Evolutionary conservation across 2,113 vertebrate genomes (phyloP).

Genomic region (Protobothrops mucrosquamatus): DNA sequence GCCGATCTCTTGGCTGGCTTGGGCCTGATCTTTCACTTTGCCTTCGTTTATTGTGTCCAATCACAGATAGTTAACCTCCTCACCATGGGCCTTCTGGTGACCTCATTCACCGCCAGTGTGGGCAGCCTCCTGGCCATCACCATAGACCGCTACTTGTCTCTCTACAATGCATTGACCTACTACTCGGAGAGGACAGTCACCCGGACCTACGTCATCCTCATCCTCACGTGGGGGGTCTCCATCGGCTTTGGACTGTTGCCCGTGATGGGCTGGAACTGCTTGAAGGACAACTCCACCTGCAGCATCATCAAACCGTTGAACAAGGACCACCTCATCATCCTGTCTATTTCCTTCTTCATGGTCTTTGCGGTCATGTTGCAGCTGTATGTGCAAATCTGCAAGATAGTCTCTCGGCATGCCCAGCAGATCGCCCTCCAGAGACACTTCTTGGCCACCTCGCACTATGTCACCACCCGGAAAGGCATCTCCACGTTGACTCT

Average conservation of each 20-base stretch:
- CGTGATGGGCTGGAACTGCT: slow-evolving; percentile 90
- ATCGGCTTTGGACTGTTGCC: slow-evolving; percentile 81
- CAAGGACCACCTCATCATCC: slow-evolving; percentile 81
- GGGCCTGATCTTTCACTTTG: slow-evolving; percentile 85
- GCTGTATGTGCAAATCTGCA: slow-evolving; percentile 88
- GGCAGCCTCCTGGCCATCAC: slow-evolving; percentile 90
- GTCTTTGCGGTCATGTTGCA: slow-evolving; percentile 84
- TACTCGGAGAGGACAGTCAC: slow-evolving; percentile 81
- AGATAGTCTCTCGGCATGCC: slow-evolving; percentile 83
- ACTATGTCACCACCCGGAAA: slow-evolving; percentile 75
- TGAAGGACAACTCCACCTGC: slow-evolving; percentile 72
- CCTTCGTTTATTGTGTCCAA: slow-evolving; percentile 79
- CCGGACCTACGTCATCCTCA: slow-evolving; percentile 81
- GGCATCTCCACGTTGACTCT: slow-evolving; percentile 80
- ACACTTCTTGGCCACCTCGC: slow-evolving; percentile 81
- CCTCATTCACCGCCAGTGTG: slow-evolving; percentile 87
- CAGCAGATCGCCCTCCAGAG: slow-evolving; percentile 93
- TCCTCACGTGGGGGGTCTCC: slow-evolving; percentile 82
- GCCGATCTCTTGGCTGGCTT: slow-evolving; percentile 89
- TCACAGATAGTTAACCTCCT: slow-evolving; percentile 76
- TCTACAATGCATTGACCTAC: slow-evolving; percentile 91
- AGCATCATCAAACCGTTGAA: slow-evolving; percentile 82
- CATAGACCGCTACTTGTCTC: slow-evolving; percentile 89
- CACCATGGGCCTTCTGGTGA: slow-evolving; percentile 83
- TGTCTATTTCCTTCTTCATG: slow-evolving; percentile 82